phyloP scores from a whole-genome alignment of 2,797 vertebrate species.

The Coluber constrictor region DNA sequence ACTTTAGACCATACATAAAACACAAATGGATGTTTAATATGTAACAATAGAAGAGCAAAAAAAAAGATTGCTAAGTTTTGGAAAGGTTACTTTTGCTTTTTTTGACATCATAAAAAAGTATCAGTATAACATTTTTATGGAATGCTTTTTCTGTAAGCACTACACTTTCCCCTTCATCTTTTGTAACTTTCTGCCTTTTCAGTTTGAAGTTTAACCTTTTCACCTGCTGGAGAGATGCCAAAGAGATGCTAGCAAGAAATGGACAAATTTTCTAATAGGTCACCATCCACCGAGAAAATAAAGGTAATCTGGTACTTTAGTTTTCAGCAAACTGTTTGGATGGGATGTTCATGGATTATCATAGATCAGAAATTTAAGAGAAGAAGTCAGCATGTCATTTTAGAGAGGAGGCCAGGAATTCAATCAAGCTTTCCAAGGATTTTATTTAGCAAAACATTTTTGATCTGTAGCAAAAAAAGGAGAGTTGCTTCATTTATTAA shows the following conservation, averaged over 20 bases:
- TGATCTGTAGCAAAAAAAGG: constrained; percentile 50
- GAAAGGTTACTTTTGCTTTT: not conserved
- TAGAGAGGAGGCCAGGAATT: constrained; percentile 57
- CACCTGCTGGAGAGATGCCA: constrained; percentile 57
- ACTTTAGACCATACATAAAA: not conserved
- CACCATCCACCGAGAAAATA: constrained; percentile 57
- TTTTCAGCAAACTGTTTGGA: constrained; percentile 58
- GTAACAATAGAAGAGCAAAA: not conserved
- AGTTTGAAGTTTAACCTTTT: constrained; percentile 61
- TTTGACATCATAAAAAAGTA: not conserved
- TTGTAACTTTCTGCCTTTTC: constrained; percentile 17
- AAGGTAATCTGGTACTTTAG: constrained; percentile 46
- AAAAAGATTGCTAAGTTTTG: not conserved
- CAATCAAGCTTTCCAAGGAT: constrained; percentile 57
- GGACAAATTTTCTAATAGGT: constrained; percentile 58
- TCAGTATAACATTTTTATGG: not conserved
- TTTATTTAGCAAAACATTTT: constrained; percentile 66
- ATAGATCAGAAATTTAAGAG: constrained; percentile 64
- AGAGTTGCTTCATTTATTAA: constrained; percentile 54
- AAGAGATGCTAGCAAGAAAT: constrained; percentile 57
- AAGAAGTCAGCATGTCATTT: constrained; percentile 64
- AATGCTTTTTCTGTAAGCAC: not conserved
- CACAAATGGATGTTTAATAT: not conserved
- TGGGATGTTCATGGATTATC: constrained; percentile 65
- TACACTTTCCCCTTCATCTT: not conserved